Base-by-base conservation (phyloP, 1,140 invertebrate species). In the Sycophaga agraensis region DNA sequence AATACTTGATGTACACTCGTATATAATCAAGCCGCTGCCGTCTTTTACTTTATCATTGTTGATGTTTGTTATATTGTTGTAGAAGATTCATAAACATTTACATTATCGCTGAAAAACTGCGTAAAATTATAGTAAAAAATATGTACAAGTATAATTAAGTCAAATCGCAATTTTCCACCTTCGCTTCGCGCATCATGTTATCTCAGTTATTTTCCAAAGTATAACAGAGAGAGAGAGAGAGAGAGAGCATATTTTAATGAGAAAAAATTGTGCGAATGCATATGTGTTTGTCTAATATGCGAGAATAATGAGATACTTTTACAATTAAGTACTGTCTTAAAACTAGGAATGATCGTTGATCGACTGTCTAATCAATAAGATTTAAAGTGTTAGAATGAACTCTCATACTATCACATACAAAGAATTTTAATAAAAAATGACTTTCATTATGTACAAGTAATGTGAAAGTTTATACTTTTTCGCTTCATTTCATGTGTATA, bases 1-100 rank as follows among this genome's bases (percentile, higher is more conserved):
- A 53, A 45, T 59, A 42, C 31, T 51, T 40, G 9, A 26, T 59
- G 40, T 60, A 40, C 45, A 60, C 19, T 54, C 28, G n/a, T n/a
- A n/a, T 53, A 43, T 24, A 24, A 24, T 24, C 22, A 55, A 43
- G 16, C 53, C 45, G 40, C 59, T 54, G 49, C 49, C 42, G 40
- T 60, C 59, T 60, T 24, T 60, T 46, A 54, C 45, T n/a, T 63
- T 37, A 63, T 63, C 48, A 46, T 63, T 63, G 61, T 63, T 63
- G 28, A 58, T 63, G 48, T 56, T n/a, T 63, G 40, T 57, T 63
- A 51, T 22, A 63, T 57, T 57, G 54, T 63, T 63, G 48, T 63
- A 56, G 53, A n/a, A n/a, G n/a, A n/a, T n/a, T n/a, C n/a, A n/a
- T n/a, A n/a, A n/a, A n/a, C n/a, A n/a, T n/a, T n/a, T n/a, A n/a